Percentiles rank a stretch among this genome's conserved stretches.
These are phyloP conservation scores for Gasterosteus aculeatus DNA, from an alignment of 2,113 vertebrate genomes.

Conservation along the genomic window DNA sequence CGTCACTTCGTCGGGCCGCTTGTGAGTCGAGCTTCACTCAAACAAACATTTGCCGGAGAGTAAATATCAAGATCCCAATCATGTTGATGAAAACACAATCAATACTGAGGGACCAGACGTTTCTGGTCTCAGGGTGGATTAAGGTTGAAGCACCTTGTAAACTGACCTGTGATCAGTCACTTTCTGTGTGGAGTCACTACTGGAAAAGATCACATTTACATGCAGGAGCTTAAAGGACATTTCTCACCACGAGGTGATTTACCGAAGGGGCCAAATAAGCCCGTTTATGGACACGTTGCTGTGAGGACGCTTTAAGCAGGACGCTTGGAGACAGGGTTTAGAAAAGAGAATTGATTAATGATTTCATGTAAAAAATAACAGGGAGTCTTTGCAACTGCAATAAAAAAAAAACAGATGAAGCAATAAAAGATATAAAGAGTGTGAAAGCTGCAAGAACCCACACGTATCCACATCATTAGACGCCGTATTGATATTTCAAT, in stretches of 20 bases:
- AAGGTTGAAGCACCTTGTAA: conserved; percentile 14
- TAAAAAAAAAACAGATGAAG: conserved; percentile 14
- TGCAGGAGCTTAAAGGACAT: not conserved
- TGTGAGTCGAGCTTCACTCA: conserved; percentile 6
- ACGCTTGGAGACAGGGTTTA: not conserved
- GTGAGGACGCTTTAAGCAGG: no score
- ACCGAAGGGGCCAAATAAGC: not conserved
- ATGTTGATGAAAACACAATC: conserved; percentile 23
- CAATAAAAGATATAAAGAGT: conserved; percentile 24
- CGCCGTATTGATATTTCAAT: conserved; percentile 39
- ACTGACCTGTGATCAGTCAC: conserved; percentile 20
- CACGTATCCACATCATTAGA: conserved; percentile 4
- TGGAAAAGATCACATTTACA: conserved; percentile 22
- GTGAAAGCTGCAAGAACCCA: conserved; percentile 1
- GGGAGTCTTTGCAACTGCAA: not conserved
- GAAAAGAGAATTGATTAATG: not conserved
- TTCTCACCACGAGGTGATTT: not conserved
- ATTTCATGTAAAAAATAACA: not conserved
- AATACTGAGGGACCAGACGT: conserved; percentile 14
- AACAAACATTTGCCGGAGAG: conserved; percentile 21
- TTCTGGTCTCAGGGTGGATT: conserved; percentile 8
- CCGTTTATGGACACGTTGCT: not conserved
- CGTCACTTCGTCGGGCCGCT: conserved; percentile 19
- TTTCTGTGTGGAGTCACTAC: not conserved
- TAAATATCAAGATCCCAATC: conserved; percentile 27